These are phyloP conservation scores for Melanotus villosus DNA, from an alignment of 2,888 invertebrate genomes.

Conservation along the genomic window DNA sequence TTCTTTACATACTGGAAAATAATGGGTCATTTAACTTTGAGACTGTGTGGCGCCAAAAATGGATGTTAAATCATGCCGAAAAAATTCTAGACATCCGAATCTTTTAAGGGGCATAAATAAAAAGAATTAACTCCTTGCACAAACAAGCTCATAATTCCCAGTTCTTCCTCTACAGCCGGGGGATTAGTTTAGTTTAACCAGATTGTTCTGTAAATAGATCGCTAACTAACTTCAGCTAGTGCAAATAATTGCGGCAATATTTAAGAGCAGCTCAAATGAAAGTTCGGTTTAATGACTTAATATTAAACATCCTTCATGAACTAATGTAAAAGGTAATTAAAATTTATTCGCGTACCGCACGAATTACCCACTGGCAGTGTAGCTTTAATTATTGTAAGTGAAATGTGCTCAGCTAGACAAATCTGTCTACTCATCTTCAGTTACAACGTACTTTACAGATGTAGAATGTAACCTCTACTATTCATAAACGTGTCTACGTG, in stretches of 20 bases:
- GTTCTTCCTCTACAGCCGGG: background rate
- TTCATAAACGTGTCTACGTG: background rate
- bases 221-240: slow-evolving; percentile 1
- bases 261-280: background rate
- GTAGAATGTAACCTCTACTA: background rate
- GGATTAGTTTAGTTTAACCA: background rate
- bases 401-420: slow-evolving; percentile 16
- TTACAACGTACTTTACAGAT: slow-evolving; percentile 2
- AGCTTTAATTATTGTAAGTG: slow-evolving; percentile 21
- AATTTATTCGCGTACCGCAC: background rate
- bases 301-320: slow-evolving; percentile 17
- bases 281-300: slow-evolving; percentile 4
- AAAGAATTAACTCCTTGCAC: background rate
- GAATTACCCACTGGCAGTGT: slow-evolving; percentile 6
- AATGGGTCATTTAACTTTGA: no score
- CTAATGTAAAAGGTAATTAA: slow-evolving; percentile 17
- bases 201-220: background rate
- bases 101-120: background rate
- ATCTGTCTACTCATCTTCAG: slow-evolving; percentile 2
- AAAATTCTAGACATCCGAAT: no score
- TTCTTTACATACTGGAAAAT: no score
- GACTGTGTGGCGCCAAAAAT: no score
- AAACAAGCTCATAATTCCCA: slow-evolving; percentile 1
- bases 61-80: no score
- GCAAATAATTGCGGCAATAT: slow-evolving; percentile 4